Evolutionary conservation across 2,113 vertebrate species (phyloP).

Genomic region (Cyrtonyx montezumae): DNA sequence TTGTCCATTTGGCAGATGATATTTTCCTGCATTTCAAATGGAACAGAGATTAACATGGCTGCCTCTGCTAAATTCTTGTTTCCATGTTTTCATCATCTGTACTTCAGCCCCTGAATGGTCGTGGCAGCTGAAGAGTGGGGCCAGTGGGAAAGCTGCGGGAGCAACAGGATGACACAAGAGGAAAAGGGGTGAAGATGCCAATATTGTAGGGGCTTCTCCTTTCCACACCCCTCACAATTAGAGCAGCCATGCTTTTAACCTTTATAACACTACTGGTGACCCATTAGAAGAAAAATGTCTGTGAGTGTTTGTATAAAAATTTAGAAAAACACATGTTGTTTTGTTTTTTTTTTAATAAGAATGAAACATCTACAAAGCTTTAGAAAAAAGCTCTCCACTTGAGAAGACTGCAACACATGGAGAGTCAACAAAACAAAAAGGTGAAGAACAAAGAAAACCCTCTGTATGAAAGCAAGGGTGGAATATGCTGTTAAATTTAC

Average conservation of each 20-base stretch:
- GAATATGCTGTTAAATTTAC: background rate
- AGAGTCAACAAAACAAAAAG: background rate
- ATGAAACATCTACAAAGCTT: background rate
- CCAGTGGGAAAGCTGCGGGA: slow-evolving; percentile 8
- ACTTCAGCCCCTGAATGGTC: background rate
- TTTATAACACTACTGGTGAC: background rate
- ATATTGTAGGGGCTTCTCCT: background rate
- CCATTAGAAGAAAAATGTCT: background rate
- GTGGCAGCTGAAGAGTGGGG: slow-evolving; percentile 6
- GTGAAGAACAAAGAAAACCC: background rate
- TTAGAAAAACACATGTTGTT: background rate
- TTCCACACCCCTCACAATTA: background rate
- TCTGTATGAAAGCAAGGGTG: background rate
- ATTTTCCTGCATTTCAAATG: slow-evolving; percentile 58
- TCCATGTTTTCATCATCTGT: background rate
- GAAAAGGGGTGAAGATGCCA: background rate
- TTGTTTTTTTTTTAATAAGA: background rate
- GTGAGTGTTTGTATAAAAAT: background rate
- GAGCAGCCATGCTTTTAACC: background rate
- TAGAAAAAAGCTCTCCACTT: background rate
- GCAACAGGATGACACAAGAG: background rate
- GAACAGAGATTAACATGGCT: slow-evolving; percentile 66
- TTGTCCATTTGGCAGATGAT: slow-evolving; percentile 56
- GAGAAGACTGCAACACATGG: background rate
- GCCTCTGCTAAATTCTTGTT: background rate